phyloP scores from a whole-genome alignment of 2,888 invertebrate species.

The Noctua pronuba region DNA sequence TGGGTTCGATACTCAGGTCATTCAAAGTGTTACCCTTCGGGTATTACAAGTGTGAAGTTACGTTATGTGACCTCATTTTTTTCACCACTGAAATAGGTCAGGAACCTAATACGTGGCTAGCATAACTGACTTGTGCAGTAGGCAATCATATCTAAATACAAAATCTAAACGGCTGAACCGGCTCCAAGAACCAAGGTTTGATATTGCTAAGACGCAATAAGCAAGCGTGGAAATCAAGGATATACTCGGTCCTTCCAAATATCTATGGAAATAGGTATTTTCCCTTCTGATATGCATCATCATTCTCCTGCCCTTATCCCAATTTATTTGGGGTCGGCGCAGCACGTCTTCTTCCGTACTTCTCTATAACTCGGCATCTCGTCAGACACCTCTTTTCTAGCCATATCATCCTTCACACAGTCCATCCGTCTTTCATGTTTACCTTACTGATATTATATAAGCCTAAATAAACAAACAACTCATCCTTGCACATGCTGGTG shows the following conservation, averaged over 20 bases:
- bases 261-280: not conserved
- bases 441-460: not conserved
- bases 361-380: not conserved
- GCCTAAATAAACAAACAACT: constrained; percentile 1
- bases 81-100: no score
- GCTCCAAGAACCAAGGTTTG: not conserved
- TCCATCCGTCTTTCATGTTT: not conserved
- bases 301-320: no score
- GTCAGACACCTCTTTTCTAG: not conserved
- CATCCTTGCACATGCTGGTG: not conserved
- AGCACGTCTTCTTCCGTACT: no score
- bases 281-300: not conserved
- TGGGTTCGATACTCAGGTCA: no score
- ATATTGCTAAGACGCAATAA: not conserved
- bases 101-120: no score
- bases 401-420: not conserved
- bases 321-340: no score
- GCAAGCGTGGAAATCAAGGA: not conserved
- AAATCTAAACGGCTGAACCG: no score
- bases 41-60: no score
- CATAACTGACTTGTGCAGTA: no score
- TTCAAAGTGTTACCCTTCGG: no score
- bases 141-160: no score
- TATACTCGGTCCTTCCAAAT: not conserved
- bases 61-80: no score